phyloP scores from a whole-genome alignment of 2,888 invertebrate species.

The Nesidiocoris tenuis region DNA sequence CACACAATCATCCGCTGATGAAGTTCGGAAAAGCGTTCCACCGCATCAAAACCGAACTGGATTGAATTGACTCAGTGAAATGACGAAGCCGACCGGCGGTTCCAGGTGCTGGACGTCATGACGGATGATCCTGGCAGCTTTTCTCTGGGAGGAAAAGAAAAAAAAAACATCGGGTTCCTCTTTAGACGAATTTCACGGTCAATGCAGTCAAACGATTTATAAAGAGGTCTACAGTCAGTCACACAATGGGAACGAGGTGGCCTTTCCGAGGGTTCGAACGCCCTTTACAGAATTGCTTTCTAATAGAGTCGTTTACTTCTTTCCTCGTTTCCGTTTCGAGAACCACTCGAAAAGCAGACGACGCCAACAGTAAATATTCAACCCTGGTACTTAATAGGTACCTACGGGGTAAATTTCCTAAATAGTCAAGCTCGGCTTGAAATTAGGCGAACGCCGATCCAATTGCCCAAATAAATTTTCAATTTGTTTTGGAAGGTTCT shows the following conservation, averaged over 20 bases:
- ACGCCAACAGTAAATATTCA: too few relatives aligned
- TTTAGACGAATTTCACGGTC: constrained; percentile 35
- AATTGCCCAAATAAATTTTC: too few relatives aligned
- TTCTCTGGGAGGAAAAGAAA: too few relatives aligned
- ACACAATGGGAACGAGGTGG: constrained; percentile 11
- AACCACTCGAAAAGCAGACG: too few relatives aligned
- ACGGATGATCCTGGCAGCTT: not conserved
- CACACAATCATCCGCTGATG: constrained; percentile 30
- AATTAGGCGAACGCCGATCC: too few relatives aligned
- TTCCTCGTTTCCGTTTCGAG: not conserved
- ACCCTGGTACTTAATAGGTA: too few relatives aligned
- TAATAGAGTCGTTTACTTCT: constrained; percentile 27
- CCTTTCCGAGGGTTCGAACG: not conserved
- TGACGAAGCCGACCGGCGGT: not conserved
- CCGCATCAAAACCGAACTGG: not conserved
- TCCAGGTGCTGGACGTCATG: not conserved
- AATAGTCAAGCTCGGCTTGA: too few relatives aligned
- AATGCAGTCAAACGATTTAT: constrained; percentile 31
- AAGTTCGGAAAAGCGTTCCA: constrained; percentile 16
- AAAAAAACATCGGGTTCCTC: not conserved
- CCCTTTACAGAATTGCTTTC: constrained; percentile 26
- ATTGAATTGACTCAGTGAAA: not conserved
- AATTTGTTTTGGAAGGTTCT: too few relatives aligned
- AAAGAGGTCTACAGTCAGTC: not conserved
- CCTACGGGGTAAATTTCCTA: too few relatives aligned